A percentile compares a stretch with the other conserved stretches of the same genome.
Evolutionary conservation across 2,113 vertebrate genomes (phyloP).

Genomic region (Nannobrachium achirus): DNA sequence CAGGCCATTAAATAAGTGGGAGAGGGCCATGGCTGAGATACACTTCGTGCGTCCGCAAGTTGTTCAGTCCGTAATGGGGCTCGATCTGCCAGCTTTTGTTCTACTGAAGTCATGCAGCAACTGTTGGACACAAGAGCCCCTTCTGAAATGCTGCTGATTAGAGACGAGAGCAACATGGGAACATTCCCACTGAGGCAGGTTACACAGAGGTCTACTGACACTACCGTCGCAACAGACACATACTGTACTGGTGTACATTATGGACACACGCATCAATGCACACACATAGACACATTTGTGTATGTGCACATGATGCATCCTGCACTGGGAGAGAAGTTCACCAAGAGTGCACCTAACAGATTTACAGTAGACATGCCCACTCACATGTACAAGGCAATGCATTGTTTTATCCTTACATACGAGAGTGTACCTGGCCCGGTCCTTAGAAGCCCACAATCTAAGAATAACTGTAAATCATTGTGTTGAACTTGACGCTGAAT

Average conservation of each 20-base stretch:
- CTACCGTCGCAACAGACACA: too few relatives aligned
- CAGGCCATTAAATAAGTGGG: slow-evolving; percentile 11
- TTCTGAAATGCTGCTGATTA: slow-evolving; percentile 18
- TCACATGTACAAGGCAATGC: not conserved
- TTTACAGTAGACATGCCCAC: not conserved
- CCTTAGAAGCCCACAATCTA: too few relatives aligned
- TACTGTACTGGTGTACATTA: not conserved
- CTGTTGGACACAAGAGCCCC: slow-evolving; percentile 19
- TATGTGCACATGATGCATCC: not conserved
- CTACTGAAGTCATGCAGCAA: slow-evolving; percentile 23
- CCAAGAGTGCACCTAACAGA: not conserved
- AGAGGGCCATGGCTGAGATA: not conserved
- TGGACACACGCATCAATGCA: not conserved
- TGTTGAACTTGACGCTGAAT: too few relatives aligned
- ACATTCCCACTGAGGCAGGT: not conserved
- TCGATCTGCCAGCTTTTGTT: slow-evolving; percentile 24
- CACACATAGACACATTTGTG: not conserved
- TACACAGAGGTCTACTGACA: not conserved
- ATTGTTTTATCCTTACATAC: not conserved
- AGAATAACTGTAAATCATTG: too few relatives aligned
- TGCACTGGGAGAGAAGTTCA: not conserved
- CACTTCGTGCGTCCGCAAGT: not conserved
- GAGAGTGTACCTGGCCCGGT: not conserved
- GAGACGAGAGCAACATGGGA: slow-evolving; percentile 9
- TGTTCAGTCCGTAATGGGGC: slow-evolving; percentile 12